phyloP scores from a whole-genome alignment of 2,888 invertebrate genomes.

The Melinaea marsaeus region DNA sequence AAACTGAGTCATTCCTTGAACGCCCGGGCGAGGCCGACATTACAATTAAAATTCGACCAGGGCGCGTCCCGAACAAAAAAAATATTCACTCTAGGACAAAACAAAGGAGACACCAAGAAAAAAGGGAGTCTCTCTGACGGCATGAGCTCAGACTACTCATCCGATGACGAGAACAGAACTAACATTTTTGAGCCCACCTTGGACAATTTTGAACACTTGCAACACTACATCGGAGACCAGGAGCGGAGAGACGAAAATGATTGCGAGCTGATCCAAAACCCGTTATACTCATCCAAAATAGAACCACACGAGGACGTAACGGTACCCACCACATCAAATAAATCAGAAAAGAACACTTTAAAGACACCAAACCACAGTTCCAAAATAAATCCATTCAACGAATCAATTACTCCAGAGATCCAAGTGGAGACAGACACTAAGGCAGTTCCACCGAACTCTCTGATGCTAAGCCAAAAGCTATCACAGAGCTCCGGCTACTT shows the following conservation, averaged over 20 bases:
- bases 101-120: conserved; percentile 70
- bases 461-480: conserved; percentile 79
- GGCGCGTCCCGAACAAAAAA: conserved; percentile 63
- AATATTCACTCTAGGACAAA: conserved; percentile 73
- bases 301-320: conserved; percentile 74
- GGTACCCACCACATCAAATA: conserved; percentile 76
- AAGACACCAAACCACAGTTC: conserved; percentile 59
- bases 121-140: conserved; percentile 83
- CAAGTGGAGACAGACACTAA: conserved; percentile 66
- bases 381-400: conserved; percentile 66
- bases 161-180: conserved; percentile 73
- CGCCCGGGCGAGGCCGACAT: conserved; percentile 73
- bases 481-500: conserved; percentile 85
- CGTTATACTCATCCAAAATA: conserved; percentile 70
- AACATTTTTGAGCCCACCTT: conserved; percentile 72
- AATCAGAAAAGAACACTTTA: conserved; percentile 43
- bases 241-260: conserved; percentile 56
- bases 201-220: conserved; percentile 72
- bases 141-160: conserved; percentile 75
- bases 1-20: conserved; percentile 82
- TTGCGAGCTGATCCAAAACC: conserved; percentile 68
- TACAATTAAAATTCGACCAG: conserved; percentile 71
- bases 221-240: conserved; percentile 65
- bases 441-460: conserved; percentile 71
- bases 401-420: conserved; percentile 81